Base-by-base conservation (phyloP, 2,888 invertebrate species). In the Cantharis nigra region DNA sequence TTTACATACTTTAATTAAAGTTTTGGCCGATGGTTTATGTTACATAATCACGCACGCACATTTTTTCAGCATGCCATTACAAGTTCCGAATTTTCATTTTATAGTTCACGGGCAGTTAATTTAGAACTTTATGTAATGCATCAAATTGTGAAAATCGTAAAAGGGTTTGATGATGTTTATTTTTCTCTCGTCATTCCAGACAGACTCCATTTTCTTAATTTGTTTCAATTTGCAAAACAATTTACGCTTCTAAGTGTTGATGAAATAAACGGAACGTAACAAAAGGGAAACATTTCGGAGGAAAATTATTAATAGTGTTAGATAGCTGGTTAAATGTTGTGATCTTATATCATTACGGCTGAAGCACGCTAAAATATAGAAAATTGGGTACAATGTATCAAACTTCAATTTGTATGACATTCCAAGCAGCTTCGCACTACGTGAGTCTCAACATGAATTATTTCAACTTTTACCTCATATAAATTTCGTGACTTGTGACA, bases 381-480 rank as follows among this genome's bases (percentile, higher is more conserved):
- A n/a, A 49, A 49, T 49, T 49, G 49, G 7, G n/a, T n/a, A 18
- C 65, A 26, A 67, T 67, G 65, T 74, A 74, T 74, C 74, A 74
- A 63, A 64, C 70, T 69, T 74, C 70, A 74, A 74, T 74, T 74
- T 74, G 69, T 74, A 74, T 74, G 69, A 63, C 74, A 69, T 74
- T 74, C 69, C 70, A 16, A 30, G 33, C 63, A 49, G 63, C 13
- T 33, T 65, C 67, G 67, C 20, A 72, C 33, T 64, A 11, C 67
- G 67, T 33, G 63, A 69, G 69, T 74, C 69, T 62, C 74, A 69
- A 63, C 63, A 63, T 30, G 69, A 69, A 74, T 63, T 74, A 67
- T 23, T 20, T 64, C 18, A 64, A 64, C 64, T 20, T 64, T 64
- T 64, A 67, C 26, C 65, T n/a, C 26, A 67, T 14, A 67, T 23